phyloP scores from a whole-genome alignment of 2,113 vertebrate genomes.

The Ancistrus triradiatus region DNA sequence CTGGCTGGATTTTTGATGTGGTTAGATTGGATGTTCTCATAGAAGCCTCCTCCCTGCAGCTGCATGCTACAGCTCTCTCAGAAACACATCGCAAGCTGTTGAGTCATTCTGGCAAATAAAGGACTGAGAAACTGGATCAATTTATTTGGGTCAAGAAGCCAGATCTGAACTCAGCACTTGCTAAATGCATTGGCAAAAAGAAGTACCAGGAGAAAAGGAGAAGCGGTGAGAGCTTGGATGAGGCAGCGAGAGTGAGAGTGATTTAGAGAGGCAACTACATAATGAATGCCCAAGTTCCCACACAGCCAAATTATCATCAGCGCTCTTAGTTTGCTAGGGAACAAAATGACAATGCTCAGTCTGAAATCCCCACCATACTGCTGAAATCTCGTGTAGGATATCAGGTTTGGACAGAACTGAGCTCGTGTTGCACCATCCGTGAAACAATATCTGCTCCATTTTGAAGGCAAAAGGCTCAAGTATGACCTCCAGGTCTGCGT shows the following conservation, averaged over 20 bases:
- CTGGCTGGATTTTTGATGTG: too few relatives aligned
- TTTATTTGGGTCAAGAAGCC: neutral
- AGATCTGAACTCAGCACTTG: slow-evolving; percentile 10
- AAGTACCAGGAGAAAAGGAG: neutral
- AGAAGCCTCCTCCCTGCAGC: neutral
- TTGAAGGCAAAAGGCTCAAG: slow-evolving; percentile 35
- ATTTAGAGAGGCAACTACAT: neutral
- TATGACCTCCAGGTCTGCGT: slow-evolving; percentile 40
- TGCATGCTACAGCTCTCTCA: neutral
- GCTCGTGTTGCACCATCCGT: neutral
- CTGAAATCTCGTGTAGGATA: slow-evolving; percentile 24
- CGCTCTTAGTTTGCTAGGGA: neutral
- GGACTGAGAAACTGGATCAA: neutral
- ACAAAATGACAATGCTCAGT: slow-evolving; percentile 4
- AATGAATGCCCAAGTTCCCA: neutral
- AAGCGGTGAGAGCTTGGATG: neutral
- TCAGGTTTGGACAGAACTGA: slow-evolving; percentile 11
- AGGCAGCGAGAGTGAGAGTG: neutral
- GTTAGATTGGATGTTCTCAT: too few relatives aligned
- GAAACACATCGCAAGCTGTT: neutral
- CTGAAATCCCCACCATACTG: neutral
- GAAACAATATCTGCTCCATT: slow-evolving; percentile 35
- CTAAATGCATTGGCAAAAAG: slow-evolving; percentile 3
- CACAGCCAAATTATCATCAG: neutral
- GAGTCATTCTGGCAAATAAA: neutral